These are phyloP conservation scores for Monochamus alternatus DNA, from an alignment of 2,888 invertebrate species.

Conservation along the genomic window DNA sequence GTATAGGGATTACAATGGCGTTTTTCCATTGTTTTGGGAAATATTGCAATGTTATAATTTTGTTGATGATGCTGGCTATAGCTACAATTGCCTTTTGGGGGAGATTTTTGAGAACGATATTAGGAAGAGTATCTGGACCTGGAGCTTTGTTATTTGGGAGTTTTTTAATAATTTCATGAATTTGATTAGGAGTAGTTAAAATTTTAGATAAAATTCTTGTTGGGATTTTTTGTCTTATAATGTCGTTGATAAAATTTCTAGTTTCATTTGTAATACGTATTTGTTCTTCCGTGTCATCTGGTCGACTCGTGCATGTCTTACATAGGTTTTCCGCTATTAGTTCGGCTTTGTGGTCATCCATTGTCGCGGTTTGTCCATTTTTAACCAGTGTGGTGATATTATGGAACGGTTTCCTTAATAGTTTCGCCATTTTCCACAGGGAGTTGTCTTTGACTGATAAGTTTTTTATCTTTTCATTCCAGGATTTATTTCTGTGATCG, in stretches of 20 bases:
- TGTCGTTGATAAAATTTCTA: slow-evolving; percentile 23
- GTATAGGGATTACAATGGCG: slow-evolving; percentile 51
- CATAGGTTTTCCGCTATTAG: slow-evolving; percentile 7
- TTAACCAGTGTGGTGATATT: slow-evolving; percentile 17
- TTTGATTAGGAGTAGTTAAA: slow-evolving; percentile 13
- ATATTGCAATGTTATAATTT: slow-evolving; percentile 46
- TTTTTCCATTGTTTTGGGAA: slow-evolving; percentile 53
- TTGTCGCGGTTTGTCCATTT: background rate
- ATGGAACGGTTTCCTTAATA: slow-evolving; percentile 23
- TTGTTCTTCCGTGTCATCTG: background rate
- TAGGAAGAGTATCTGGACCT: slow-evolving; percentile 43
- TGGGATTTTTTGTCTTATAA: background rate
- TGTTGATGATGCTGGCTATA: slow-evolving; percentile 52
- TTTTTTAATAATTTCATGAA: slow-evolving; percentile 13
- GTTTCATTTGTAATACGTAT: background rate
- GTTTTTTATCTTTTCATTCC: background rate
- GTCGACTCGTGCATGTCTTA: background rate
- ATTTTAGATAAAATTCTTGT: background rate
- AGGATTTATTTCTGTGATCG: slow-evolving; percentile 29
- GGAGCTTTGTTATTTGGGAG: slow-evolving; percentile 49
- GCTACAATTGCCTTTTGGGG: slow-evolving; percentile 53
- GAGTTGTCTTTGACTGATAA: slow-evolving; percentile 38
- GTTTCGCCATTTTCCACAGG: slow-evolving; percentile 43
- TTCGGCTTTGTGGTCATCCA: slow-evolving; percentile 34
- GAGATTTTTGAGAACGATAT: slow-evolving; percentile 53